Evolutionary conservation across 2,888 invertebrate genomes (phyloP), one percentile per base, ranked within the genome.

Genomic region (Oscheius sp.): DNA sequence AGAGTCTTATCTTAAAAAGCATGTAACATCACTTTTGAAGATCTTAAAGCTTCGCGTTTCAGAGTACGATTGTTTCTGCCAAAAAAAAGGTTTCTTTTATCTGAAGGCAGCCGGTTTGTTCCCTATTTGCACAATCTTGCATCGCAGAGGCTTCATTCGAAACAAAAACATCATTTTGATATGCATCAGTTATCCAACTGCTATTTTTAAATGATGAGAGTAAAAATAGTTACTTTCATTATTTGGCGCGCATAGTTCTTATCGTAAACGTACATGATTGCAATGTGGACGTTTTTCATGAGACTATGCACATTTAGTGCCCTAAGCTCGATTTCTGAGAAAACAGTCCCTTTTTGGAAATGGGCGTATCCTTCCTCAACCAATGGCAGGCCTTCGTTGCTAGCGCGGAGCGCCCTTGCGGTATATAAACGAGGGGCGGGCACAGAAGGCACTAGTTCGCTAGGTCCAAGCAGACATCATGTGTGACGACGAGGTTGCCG

Each of bases 401-500:
- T 77, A 73, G 66, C 71, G 55, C 55, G 55, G 68, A 55, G 55
- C 68, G 68, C 68, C 55, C 55, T 53, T 48, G 32, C 70, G 65
- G 79, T 79, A 79, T 79, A 79, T 76, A 75, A 75, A 63, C 62
- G 51, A 60, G 70, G 75, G 63, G 62, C 47, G 75, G 75, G 63
- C 42, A 47, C 62, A 70, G 57, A 48, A 55, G 63, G 70, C 75
- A 75, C 70, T 70, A 70, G 66, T 73, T 73, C 73, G 66, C 73
- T 72, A 72, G 72, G 42, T 62, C 35, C 62, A 47, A 63, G 53
- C 68, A 68, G 68, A 68, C 68, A 75, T 72, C 48, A 84, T 84
- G 84, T 84, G 84, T 77, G 95, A 95, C 93, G 95, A 95, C 91
- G 95, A 95, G 91, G 95, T 95, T 92, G 94, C 95, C 76, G 84